Percentiles rank a stretch among this genome's conserved stretches.
These are phyloP conservation scores for Drosophila emarginata DNA, from an alignment of 2,888 invertebrate species.

Conservation along the genomic window DNA sequence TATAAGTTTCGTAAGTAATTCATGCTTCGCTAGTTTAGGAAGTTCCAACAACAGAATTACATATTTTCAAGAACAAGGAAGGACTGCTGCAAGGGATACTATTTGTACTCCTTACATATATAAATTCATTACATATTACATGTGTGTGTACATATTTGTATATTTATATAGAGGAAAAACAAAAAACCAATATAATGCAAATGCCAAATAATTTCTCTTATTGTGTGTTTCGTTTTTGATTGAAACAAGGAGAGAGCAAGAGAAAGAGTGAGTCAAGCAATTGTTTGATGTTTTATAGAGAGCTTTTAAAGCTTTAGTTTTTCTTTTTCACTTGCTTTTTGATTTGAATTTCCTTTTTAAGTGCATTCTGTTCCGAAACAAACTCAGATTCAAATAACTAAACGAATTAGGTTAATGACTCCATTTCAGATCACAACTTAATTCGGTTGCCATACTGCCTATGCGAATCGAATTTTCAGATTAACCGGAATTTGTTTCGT, in stretches of 20 bases:
- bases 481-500: background rate
- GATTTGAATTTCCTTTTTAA: slow-evolving; percentile 13
- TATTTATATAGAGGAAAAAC: slow-evolving; percentile 14
- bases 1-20: background rate
- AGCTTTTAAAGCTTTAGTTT: slow-evolving; percentile 34
- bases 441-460: background rate
- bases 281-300: slow-evolving; percentile 38
- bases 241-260: slow-evolving; percentile 20
- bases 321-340: slow-evolving; percentile 31
- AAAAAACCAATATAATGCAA: background rate
- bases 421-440: background rate
- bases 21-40: background rate
- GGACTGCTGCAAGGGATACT: background rate
- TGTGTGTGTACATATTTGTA: background rate
- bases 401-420: background rate
- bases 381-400: background rate
- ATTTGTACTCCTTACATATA: background rate
- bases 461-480: background rate
- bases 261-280: slow-evolving; percentile 22
- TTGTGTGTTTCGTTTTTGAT: background rate
- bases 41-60: background rate
- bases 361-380: background rate
- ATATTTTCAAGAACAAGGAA: background rate
- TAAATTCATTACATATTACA: background rate
- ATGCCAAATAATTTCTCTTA: background rate